Base-by-base conservation (phyloP, 30 jellyfish, hydroid and myxozoan species). In the Morbakka virulenta region DNA sequence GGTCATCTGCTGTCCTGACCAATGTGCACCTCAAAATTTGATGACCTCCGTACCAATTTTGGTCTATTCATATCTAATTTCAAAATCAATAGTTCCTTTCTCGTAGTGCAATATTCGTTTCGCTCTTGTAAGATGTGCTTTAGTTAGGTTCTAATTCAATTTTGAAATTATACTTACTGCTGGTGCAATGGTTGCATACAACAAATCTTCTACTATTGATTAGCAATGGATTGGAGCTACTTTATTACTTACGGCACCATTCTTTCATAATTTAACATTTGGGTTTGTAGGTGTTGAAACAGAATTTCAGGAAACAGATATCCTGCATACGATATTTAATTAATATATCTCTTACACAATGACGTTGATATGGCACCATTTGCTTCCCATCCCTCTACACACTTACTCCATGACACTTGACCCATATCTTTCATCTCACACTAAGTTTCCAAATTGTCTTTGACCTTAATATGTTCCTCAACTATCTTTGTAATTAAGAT, bases 81-180 rank as follows among this genome's bases (percentile, higher is more conserved):
- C 77, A 30, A 25, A 1, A 36, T 52, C 17, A n/a, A 50, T 52
- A 24, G 85, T 73, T 32, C 85, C 85, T 62, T 73, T 73, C 28
- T 50, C 32, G 24, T 73, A 72, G 2, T 76, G 28, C 12, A 73
- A 14, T 50, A 73, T 50, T 21, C 85, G 80, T 34, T 73, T 49
- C 1, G 29, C 78, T 14, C 63, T 62, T 17, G 52, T 50, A 17
- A 27, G 24, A 30, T 49, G 85, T 3, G 29, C 28, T 73, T 49
- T 50, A 27, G 64, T 50, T 13, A 76, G 77, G 17, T 21, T 52
- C 20, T 20, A 35, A 50, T 31, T 26, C 9, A 26, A 70, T 50
- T 50, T 70, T 21, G 47, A 28, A 2, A 70, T 33, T 6, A 24
- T 53, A 6, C 82, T 51, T 25, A 70, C 82, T 26, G 78, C 36